Evolutionary conservation across 1,140 invertebrate species (phyloP).

Genomic region (Ceratosolen fusciceps): DNA sequence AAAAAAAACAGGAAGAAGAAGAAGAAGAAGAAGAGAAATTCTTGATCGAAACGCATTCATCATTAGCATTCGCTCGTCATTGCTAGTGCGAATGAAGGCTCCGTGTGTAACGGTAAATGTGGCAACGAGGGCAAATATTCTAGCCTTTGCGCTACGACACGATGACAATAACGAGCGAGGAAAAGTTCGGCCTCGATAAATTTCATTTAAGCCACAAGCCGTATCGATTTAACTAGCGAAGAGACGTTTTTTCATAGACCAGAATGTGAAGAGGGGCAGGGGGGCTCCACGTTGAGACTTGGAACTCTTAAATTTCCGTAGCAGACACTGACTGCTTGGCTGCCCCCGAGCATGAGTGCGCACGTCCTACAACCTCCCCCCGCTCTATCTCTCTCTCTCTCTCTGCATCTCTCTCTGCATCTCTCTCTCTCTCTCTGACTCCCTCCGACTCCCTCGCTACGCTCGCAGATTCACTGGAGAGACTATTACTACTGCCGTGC

Average conservation of each 20-base stretch:
- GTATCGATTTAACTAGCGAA: background rate
- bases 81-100: too few species aligned
- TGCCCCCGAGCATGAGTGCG: background rate
- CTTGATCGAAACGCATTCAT: too few species aligned
- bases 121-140: too few species aligned
- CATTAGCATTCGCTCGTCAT: too few species aligned
- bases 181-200: constrained; percentile 12
- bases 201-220: constrained; percentile 19
- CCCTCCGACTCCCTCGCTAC: constrained; percentile 22
- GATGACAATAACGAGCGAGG: background rate
- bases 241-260: background rate
- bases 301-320: constrained; percentile 36
- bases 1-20: too few species aligned
- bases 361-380: background rate
- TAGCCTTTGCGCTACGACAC: background rate
- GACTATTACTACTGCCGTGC: constrained; percentile 20
- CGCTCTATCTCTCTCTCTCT: background rate
- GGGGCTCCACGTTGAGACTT: background rate
- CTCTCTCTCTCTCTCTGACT: constrained; percentile 10
- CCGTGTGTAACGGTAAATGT: too few species aligned
- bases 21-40: too few species aligned
- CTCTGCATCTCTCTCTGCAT: constrained; percentile 21
- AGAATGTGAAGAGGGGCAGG: background rate
- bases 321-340: background rate
- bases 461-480: constrained; percentile 27